Evolutionary conservation across 2,797 vertebrate species (phyloP), one percentile per base, ranked within the genome.

Genomic region (Myotis pilosus): DNA sequence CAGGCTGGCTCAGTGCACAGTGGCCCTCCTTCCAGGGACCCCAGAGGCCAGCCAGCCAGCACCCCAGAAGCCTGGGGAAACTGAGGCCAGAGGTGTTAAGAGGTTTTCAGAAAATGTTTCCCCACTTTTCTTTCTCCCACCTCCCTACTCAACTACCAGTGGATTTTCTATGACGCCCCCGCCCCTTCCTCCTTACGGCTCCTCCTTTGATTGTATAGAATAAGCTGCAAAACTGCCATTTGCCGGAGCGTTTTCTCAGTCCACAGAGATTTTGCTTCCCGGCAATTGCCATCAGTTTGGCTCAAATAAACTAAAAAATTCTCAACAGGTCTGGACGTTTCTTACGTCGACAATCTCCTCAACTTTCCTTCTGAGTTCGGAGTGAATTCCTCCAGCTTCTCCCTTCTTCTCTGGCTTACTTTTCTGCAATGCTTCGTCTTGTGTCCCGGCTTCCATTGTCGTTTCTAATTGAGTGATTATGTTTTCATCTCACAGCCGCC

Each of bases 1-100:
- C 5, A 10, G 13, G 44, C 53, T 25, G 0, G 22, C 53, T 51
- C 4, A 0, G 12, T 2, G 20, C 41, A 6, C 30, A 20, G 38
- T 17, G 16, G 7, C 19, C 44, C n/a, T 51, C 62, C 33, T 23
- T 1, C 64, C 36, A 36, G 23, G 23, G 11, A 68, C 36, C 44
- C 66, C 76, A 25, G 60, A 36, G 25, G 28, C 10, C 57, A 74
- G 30, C 71, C 57, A 90, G 49, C 12, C 57, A 68, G 20, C 30
- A 17, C 47, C 44, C 53, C 41, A 74, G 9, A 17, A 7, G 30
- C 57, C 76, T 68, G 36, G 51, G 89, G 60, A 88, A 80, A n/a
- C 82, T 28, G 81, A 94, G 64, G 15, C 85, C 44, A 11, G 38
- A 19, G 11, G 1, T 16, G 3, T 33, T 23, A 12, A 62, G 9